Conservation (phyloP, 2,797 vertebrate species). For the Novumbra hubbsi region DNA sequence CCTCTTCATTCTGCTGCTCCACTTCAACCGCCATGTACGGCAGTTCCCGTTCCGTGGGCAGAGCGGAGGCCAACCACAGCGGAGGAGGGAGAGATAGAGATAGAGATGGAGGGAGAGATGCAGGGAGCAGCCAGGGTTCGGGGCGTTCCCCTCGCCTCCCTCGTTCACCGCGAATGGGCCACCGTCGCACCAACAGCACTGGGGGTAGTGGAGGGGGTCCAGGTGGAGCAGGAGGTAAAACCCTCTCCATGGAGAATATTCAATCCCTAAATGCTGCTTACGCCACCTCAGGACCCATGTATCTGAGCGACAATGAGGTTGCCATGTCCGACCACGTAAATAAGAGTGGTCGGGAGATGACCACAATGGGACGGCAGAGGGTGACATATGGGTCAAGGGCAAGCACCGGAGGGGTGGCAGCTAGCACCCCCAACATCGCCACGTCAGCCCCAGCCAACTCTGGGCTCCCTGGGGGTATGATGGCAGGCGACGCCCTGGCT, state of each 20-base stretch:
- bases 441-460: conserved; percentile 75
- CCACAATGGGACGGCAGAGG: conserved; percentile 69
- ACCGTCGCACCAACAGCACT: conserved; percentile 96
- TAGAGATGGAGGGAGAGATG: conserved; percentile 65
- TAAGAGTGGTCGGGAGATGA: conserved; percentile 89
- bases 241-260: conserved; percentile 98
- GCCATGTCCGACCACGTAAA: conserved; percentile 80
- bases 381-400: conserved; percentile 83
- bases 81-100: conserved; percentile 72
- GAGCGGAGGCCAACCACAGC: conserved; percentile 88
- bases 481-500: conserved; percentile 90
- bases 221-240: conserved; percentile 89
- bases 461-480: conserved; percentile 66
- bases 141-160: conserved; percentile 94
- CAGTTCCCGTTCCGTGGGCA: conserved; percentile 93
- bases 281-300: conserved; percentile 96
- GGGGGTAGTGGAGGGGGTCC: conserved; percentile 87
- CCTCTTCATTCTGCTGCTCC: conserved; percentile 15
- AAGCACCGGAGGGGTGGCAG: conserved; percentile 85
- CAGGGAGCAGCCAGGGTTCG: conserved; percentile 82
- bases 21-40: conserved; percentile 84
- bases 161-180: conserved; percentile 93
- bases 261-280: conserved; percentile 98
- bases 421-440: conserved; percentile 95
- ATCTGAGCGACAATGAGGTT: conserved; percentile 92